A percentile compares a stretch with the other conserved stretches of the same genome.
These are phyloP conservation scores for Tetragonula carbonaria DNA, from an alignment of 2,888 invertebrate genomes.

Conservation along the genomic window DNA sequence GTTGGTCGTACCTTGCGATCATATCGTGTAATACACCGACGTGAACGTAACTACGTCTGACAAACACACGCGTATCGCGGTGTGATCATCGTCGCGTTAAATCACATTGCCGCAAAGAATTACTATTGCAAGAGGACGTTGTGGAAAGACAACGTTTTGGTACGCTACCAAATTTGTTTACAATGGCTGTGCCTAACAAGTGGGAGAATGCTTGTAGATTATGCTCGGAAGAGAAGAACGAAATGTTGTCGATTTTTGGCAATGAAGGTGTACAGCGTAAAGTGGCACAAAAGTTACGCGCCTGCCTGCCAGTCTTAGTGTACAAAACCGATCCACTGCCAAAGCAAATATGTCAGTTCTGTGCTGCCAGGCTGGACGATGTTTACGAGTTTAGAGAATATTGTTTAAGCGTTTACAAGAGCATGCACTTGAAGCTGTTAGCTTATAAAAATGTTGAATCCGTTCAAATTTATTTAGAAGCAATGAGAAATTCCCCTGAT, in stretches of 20 bases:
- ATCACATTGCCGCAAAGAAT: not conserved
- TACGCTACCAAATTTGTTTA: constrained; percentile 38
- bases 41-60: constrained; percentile 27
- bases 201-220: constrained; percentile 77
- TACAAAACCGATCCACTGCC: constrained; percentile 80
- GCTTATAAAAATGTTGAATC: constrained; percentile 67
- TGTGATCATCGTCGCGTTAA: constrained; percentile 4
- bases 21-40: not conserved
- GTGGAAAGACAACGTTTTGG: too few species aligned
- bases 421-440: constrained; percentile 74
- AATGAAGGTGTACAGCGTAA: constrained; percentile 76
- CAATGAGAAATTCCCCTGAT: constrained; percentile 79
- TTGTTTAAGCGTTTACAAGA: constrained; percentile 76
- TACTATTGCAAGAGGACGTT: not conserved
- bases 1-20: constrained; percentile 22
- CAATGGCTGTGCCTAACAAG: constrained; percentile 66
- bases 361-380: constrained; percentile 78
- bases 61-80: constrained; percentile 25
- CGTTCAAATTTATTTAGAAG: constrained; percentile 77
- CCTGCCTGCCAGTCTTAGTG: constrained; percentile 78
- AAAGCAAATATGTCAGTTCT: constrained; percentile 80
- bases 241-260: constrained; percentile 79
- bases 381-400: constrained; percentile 78
- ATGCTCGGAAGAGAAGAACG: constrained; percentile 76
- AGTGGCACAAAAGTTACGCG: constrained; percentile 77